These are phyloP conservation scores for Ormyrus nitidulus DNA, from an alignment of 2,888 invertebrate genomes.

Conservation along the genomic window DNA sequence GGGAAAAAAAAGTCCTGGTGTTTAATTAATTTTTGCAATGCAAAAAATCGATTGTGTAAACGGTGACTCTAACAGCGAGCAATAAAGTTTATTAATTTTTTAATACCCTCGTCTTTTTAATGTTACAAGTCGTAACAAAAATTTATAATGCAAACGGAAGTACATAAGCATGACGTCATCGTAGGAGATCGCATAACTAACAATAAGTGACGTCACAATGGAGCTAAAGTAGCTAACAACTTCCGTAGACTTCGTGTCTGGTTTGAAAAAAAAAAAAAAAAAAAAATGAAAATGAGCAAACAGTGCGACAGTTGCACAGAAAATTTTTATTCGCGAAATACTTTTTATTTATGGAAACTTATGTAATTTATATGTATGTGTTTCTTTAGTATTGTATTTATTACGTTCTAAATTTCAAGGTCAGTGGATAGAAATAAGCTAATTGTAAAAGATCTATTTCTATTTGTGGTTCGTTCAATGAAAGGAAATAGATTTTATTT, in stretches of 20 bases:
- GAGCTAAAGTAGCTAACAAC: constrained; percentile 37
- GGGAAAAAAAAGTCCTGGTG: too few relatives aligned
- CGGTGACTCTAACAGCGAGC: too few relatives aligned
- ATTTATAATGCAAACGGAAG: constrained; percentile 19
- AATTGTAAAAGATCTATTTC: neutral
- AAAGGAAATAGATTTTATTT: too few relatives aligned
- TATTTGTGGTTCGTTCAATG: too few relatives aligned
- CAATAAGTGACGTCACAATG: constrained; percentile 47
- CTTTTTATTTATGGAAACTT: constrained; percentile 10
- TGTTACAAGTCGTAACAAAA: neutral
- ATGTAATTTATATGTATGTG: neutral
- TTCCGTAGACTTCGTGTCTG: constrained; percentile 36
- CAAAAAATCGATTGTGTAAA: too few relatives aligned
- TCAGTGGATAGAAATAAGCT: neutral
- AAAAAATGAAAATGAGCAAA: constrained; percentile 4
- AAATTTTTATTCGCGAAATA: too few relatives aligned
- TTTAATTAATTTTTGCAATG: too few relatives aligned
- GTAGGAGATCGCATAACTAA: constrained; percentile 45
- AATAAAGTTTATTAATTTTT: too few relatives aligned
- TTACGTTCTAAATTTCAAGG: constrained; percentile 4
- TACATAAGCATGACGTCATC: constrained; percentile 33
- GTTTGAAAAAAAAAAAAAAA: neutral
- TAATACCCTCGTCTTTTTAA: neutral
- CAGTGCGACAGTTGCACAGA: too few relatives aligned
- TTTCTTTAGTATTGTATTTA: constrained; percentile 6